Base-by-base conservation (phyloP, 2,113 vertebrate genomes). In the Archilochus colubris region DNA sequence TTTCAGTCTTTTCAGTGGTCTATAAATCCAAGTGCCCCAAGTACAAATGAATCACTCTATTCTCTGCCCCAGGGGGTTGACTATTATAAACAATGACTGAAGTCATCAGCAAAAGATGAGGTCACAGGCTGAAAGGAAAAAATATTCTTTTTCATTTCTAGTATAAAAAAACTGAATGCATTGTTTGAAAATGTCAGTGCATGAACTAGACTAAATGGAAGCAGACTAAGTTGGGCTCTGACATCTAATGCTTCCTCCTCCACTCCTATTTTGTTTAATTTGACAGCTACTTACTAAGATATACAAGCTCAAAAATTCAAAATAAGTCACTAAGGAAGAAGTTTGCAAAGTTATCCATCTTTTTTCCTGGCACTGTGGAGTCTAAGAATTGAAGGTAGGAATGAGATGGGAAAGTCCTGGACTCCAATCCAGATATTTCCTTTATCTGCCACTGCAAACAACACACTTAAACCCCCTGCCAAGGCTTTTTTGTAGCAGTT, bases 21-120 rank as follows among this genome's bases (percentile, higher is more conserved):
- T 95, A 44, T 96, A 97, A 96, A 97, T 95, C 81, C 96, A 89
- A 95, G 86, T 93, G 86, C 69, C 94, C 93, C 69, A 84, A 94
- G 90, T 92, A 95, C 86, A 86, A 91, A 97, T 96, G 91, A 97
- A 96, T 97, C 91, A 94, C 79, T 96, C 89, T 93, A 69, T 89
- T 96, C 94, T 95, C 68, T 95, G 94, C 96, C 94, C 92, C 84
- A 77, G 91, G 96, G 96, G 50, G 33, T 77, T 95, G 84, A 78
- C 90, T 94, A 95, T 89, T 95, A 38, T 90, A 96, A 95, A 97
- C 96, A 97, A 97, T 95, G 97, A 93, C 94, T 97, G 95, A 97
- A 96, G 89, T 97, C 95, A 96, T 92, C 87, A 82, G 95, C 61
- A 86, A 64, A 91, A 93, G 91, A 84, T 40, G 2, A 68, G 93